These are phyloP conservation scores for Pogona vitticeps DNA, from an alignment of 2,113 vertebrate species.

Conservation along the genomic window DNA sequence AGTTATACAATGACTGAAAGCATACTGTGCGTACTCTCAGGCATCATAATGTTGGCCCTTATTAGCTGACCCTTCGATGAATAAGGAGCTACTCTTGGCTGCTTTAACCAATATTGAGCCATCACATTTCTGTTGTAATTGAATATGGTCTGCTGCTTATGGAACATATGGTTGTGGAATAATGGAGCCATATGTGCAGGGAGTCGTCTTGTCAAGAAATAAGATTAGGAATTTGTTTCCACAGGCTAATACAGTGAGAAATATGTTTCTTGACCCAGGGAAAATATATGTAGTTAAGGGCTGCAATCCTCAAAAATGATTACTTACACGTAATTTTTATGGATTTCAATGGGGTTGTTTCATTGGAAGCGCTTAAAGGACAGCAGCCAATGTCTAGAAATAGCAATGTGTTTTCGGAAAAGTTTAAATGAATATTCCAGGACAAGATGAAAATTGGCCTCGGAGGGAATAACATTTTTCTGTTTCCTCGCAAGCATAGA, in stretches of 20 bases:
- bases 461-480: conserved; percentile 63
- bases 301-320: neutral
- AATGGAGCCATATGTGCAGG: conserved; percentile 47
- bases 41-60: conserved; percentile 5
- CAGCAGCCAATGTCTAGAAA: conserved; percentile 57
- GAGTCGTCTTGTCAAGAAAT: conserved; percentile 67
- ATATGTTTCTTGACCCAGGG: conserved; percentile 49
- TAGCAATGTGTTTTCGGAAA: conserved; percentile 53
- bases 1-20: neutral
- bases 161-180: conserved; percentile 54
- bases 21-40: neutral
- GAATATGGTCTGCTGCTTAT: conserved; percentile 15
- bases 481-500: conserved; percentile 52
- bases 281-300: neutral
- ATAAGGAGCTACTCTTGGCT: conserved; percentile 18
- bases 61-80: neutral
- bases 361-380: neutral
- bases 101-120: neutral
- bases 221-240: conserved; percentile 61
- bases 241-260: conserved; percentile 57
- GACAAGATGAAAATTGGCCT: conserved; percentile 62
- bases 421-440: conserved; percentile 73
- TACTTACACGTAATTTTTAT: conserved; percentile 5
- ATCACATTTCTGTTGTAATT: conserved; percentile 28
- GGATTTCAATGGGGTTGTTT: conserved; percentile 9